These are phyloP conservation scores for Dynastes maya DNA, from an alignment of 2,888 invertebrate species.

Conservation along the genomic window DNA sequence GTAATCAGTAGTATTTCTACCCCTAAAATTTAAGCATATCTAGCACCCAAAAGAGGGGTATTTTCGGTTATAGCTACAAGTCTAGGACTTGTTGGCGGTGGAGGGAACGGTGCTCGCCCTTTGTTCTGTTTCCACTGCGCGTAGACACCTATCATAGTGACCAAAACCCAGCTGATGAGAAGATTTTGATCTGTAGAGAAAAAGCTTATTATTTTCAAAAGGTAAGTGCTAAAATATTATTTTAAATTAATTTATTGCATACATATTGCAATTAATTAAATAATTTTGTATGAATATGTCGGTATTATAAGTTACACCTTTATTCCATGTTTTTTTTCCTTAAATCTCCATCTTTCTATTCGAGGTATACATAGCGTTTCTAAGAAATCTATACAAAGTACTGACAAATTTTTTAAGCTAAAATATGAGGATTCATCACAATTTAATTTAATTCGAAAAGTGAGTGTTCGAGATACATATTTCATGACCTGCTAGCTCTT, in stretches of 20 bases:
- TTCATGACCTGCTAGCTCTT: too few relatives aligned
- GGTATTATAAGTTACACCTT: too few relatives aligned
- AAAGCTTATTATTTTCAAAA: slow-evolving; percentile 36
- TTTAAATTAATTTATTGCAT: background rate
- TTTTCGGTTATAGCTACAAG: slow-evolving; percentile 46
- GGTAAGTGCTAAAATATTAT: slow-evolving; percentile 35
- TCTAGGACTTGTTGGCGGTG: slow-evolving; percentile 66
- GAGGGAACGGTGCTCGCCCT: slow-evolving; percentile 78
- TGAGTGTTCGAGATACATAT: too few relatives aligned
- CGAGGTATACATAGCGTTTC: too few relatives aligned
- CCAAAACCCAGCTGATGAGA: slow-evolving; percentile 72
- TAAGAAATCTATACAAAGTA: too few relatives aligned
- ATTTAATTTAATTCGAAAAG: too few relatives aligned
- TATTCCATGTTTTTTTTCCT: too few relatives aligned
- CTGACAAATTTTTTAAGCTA: too few relatives aligned
- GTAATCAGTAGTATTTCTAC: background rate
- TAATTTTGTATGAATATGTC: too few relatives aligned
- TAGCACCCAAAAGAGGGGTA: slow-evolving; percentile 52
- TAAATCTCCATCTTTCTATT: too few relatives aligned
- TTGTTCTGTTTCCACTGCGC: slow-evolving; percentile 74
- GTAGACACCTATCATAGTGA: slow-evolving; percentile 73
- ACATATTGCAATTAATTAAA: too few relatives aligned
- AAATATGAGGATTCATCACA: too few relatives aligned
- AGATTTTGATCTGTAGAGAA: slow-evolving; percentile 75
- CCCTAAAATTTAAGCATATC: slow-evolving; percentile 14